These are phyloP conservation scores for Ypsolopha scabrella DNA, from an alignment of 2,888 invertebrate species.

Conservation along the genomic window DNA sequence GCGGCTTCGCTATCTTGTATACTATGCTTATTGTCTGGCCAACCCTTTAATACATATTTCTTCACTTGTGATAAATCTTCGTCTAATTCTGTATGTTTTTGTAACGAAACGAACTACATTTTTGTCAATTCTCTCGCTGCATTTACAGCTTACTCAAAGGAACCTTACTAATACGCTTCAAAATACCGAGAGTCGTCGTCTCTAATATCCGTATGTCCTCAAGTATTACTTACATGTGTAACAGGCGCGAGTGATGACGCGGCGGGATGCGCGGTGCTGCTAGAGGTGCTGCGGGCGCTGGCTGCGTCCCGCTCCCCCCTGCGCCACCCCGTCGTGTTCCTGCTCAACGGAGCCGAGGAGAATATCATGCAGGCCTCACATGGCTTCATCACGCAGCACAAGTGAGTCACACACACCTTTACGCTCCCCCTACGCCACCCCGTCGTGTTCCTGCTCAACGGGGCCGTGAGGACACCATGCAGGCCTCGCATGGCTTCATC, in stretches of 20 bases:
- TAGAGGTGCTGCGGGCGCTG: conserved; percentile 83
- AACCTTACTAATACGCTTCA: too few relatives aligned
- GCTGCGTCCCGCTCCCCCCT: conserved; percentile 70
- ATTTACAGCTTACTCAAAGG: too few relatives aligned
- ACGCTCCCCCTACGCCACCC: conserved; percentile 76
- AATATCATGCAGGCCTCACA: conserved; percentile 88
- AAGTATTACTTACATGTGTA: too few relatives aligned
- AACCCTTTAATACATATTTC: too few relatives aligned
- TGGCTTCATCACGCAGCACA: conserved; percentile 91
- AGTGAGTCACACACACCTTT: conserved; percentile 20
- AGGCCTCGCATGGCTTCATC: conserved; percentile 90
- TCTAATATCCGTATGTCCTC: too few relatives aligned
- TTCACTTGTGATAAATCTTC: too few relatives aligned
- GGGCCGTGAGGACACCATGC: conserved; percentile 91
- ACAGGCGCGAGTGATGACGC: conserved; percentile 90
- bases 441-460: conserved; percentile 88
- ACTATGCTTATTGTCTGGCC: too few relatives aligned
- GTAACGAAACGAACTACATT: too few relatives aligned
- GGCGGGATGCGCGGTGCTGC: conserved; percentile 88
- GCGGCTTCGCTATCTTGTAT: too few relatives aligned
- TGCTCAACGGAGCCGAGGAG: conserved; percentile 94
- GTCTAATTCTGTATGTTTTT: too few relatives aligned
- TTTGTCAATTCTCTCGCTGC: too few relatives aligned
- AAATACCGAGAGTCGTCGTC: too few relatives aligned
- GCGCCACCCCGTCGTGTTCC: conserved; percentile 81